Percentiles rank a stretch among this genome's conserved stretches.
Conservation (phyloP, 2,797 vertebrate genomes). For the Cuculus canorus region DNA sequence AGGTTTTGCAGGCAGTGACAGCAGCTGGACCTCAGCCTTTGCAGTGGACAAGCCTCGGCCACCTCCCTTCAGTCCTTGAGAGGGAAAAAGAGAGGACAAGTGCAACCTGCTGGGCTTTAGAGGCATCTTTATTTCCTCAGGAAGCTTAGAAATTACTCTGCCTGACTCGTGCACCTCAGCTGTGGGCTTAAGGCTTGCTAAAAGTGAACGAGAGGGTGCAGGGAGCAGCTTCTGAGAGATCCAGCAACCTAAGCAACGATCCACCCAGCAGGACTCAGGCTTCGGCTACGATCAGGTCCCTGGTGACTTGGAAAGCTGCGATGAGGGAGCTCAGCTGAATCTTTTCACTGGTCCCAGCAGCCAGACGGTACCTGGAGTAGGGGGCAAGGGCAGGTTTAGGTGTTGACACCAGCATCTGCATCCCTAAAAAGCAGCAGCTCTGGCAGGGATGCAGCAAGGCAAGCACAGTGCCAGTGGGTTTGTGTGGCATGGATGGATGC, state of each 20-base stretch:
- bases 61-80: not conserved
- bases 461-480: too few relatives aligned
- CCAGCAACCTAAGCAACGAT: not conserved
- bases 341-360: conserved; percentile 93
- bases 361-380: conserved; percentile 85
- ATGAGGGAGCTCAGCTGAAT: conserved; percentile 97
- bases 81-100: not conserved
- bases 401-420: rapidly evolving
- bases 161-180: rapidly evolving
- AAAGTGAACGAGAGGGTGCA: not conserved
- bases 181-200: not conserved
- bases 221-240: not conserved
- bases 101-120: not conserved
- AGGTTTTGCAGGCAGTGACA: not conserved
- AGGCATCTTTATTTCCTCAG: not conserved
- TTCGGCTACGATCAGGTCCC: conserved; percentile 90
- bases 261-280: conserved; percentile 63
- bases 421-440: not conserved
- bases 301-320: conserved; percentile 93
- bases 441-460: too few relatives aligned
- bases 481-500: not conserved
- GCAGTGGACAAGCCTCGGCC: rapidly evolving
- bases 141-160: not conserved
- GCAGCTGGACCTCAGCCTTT: not conserved
- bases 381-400: not conserved